Evolutionary conservation across 2,113 vertebrate genomes (phyloP).

Genomic region (Indicator indicator): DNA sequence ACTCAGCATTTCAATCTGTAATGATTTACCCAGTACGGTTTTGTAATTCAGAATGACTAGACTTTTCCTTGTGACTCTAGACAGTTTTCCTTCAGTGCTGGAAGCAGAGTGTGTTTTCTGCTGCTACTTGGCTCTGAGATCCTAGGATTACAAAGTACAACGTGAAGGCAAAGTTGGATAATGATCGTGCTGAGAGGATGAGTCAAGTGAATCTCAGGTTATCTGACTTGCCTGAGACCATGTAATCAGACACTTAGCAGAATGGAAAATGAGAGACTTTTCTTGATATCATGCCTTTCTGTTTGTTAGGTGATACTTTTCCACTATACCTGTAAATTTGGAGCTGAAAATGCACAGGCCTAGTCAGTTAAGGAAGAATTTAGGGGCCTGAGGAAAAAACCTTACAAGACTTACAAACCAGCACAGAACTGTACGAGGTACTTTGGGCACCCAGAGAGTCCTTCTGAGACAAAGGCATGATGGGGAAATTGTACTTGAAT

Average conservation of each 20-base stretch:
- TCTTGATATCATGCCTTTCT: neutral
- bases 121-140: neutral
- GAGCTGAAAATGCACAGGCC: neutral
- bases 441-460: neutral
- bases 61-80: neutral
- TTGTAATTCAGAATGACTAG: neutral
- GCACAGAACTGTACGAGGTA: neutral
- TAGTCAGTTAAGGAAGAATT: neutral
- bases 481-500: neutral
- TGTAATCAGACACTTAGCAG: neutral
- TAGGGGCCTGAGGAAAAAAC: neutral
- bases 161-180: neutral
- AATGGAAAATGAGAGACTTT: neutral
- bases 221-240: slow-evolving; percentile 9
- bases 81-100: neutral
- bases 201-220: neutral
- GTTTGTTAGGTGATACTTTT: neutral
- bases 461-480: neutral
- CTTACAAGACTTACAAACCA: neutral
- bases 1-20: neutral
- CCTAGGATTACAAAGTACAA: neutral
- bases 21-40: neutral
- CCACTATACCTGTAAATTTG: neutral
- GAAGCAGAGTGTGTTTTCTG: neutral
- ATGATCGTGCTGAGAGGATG: neutral